Percentiles rank a stretch among this genome's conserved stretches.
These are phyloP conservation scores for Dendrolimus houi DNA, from an alignment of 2,888 invertebrate genomes.

Conservation along the genomic window DNA sequence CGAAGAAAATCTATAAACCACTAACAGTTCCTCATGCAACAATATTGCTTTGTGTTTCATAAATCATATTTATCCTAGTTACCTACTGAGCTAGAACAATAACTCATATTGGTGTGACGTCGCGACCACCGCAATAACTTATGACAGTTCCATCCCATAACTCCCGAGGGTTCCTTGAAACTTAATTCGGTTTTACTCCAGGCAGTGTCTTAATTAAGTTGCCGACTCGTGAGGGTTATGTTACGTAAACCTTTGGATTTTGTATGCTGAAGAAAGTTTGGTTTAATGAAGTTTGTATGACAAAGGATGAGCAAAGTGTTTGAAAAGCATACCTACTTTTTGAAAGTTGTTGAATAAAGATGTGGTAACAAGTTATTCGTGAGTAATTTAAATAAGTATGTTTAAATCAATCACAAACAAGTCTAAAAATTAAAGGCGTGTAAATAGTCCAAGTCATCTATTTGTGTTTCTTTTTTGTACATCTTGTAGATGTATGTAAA, in stretches of 20 bases:
- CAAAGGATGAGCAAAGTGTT: background rate
- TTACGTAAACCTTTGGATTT: slow-evolving; percentile 4
- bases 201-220: slow-evolving; percentile 52
- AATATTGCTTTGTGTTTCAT: background rate
- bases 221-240: background rate
- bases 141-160: slow-evolving; percentile 19
- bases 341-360: no score
- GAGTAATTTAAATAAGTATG: no score
- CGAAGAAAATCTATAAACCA: background rate
- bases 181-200: slow-evolving; percentile 49
- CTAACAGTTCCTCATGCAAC: background rate
- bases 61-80: slow-evolving; percentile 42
- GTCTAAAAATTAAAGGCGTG: no score
- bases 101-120: slow-evolving; percentile 31
- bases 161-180: slow-evolving; percentile 38
- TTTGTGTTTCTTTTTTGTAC: no score
- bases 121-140: slow-evolving; percentile 14
- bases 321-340: slow-evolving; percentile 5
- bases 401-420: no score
- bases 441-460: no score
- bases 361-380: no score
- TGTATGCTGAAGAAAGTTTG: slow-evolving; percentile 20
- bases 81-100: slow-evolving; percentile 42
- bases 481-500: no score
- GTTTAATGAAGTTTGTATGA: background rate